phyloP scores from a whole-genome alignment of 2,113 vertebrate species.

The Procavia capensis region DNA sequence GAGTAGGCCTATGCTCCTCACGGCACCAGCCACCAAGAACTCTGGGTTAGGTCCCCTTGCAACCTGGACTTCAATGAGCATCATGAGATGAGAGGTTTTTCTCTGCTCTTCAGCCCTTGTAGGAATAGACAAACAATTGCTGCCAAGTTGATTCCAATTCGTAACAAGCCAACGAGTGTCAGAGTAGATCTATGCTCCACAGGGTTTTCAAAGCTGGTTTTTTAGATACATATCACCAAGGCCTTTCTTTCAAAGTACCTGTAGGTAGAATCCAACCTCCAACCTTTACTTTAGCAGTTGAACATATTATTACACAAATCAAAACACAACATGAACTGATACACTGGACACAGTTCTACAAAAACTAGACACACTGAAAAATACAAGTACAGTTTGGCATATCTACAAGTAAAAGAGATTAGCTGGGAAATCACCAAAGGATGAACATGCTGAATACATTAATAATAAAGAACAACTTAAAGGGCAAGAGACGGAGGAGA shows the following conservation, averaged over 20 bases:
- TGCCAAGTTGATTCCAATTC: too few species aligned
- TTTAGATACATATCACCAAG: too few species aligned
- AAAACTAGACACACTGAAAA: slow-evolving; percentile 32
- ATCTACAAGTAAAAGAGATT: neutral
- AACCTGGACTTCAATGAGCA: neutral
- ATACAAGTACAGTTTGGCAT: neutral
- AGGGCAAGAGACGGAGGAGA: neutral
- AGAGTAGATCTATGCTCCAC: neutral
- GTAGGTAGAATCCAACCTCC: too few species aligned
- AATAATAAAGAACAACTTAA: neutral
- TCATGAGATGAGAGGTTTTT: neutral
- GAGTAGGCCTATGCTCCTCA: neutral
- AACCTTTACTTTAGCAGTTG: neutral
- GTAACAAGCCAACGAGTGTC: neutral
- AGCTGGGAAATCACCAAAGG: neutral
- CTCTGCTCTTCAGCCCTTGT: neutral
- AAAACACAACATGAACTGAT: neutral
- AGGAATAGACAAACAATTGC: neutral
- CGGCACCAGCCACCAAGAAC: neutral
- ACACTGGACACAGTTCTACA: neutral
- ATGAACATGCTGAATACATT: neutral
- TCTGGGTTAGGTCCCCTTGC: neutral
- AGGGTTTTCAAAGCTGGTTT: too few species aligned
- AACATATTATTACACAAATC: neutral
- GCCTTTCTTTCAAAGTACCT: too few species aligned